Evolutionary conservation across 2,113 vertebrate species (phyloP), one percentile per base, ranked within the genome.

Genomic region (Dasyornis broadbenti): DNA sequence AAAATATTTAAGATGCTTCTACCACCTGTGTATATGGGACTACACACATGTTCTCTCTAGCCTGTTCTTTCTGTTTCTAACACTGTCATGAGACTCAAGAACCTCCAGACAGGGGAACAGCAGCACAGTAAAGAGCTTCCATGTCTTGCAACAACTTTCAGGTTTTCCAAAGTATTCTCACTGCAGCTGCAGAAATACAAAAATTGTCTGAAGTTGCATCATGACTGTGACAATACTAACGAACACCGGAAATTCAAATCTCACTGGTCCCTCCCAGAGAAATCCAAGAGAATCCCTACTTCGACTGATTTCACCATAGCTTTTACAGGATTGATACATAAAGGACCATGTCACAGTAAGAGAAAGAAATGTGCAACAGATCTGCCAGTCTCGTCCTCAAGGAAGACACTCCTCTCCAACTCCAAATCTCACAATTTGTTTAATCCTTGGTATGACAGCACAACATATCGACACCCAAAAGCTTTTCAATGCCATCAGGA

Each of bases 391-490:
- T 64, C 37, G n/a, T 49, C 13, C 19, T 64, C 13, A 11, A 12
- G 69, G 47, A 68, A 26, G 11, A 70, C 21, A 11, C 6, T 77
- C 17, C 27, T 65, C 45, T 31, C 28, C 57, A 57, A 1, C 53
- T 52, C 69, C 35, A 63, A 53, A 66, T 23, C 31, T 78, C 15
- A 54, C 6, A 0, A 33, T 64, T 59, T 45, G 5, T 40, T 87
- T 82, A 59, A 82, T 50, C 15, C 16, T 79, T 71, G 21, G 3
- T 13, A 42, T 27, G 26, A 30, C 13, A 56, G 7, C 18, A 13
- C 8, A 71, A 23, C 1, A 0, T 4, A 79, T 15, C 0, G 0
- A 64, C 10, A 10, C 5, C 10, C 14, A 5, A 64, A 60, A 21
- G 0, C 5, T 61, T 80, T 57, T n/a, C 40, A 56, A 15, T 50